Evolutionary conservation across 2,797 vertebrate species (phyloP).

Genomic region (Tiaroga cobitis): DNA sequence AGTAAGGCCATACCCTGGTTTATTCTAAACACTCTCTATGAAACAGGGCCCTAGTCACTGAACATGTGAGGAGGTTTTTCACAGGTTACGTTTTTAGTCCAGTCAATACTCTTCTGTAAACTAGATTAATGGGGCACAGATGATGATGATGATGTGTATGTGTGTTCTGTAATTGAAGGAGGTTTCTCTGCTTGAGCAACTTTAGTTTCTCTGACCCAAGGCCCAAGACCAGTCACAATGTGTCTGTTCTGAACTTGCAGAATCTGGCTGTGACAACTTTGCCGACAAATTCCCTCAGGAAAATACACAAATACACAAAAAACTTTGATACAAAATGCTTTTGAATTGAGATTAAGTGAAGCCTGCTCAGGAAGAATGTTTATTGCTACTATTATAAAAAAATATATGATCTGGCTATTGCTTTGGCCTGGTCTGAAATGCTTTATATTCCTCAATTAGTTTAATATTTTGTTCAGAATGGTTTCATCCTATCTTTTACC

Average conservation of each 20-base stretch:
- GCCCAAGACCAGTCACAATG: not conserved
- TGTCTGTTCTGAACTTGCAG: not conserved
- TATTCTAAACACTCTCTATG: no score
- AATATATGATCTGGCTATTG: not conserved
- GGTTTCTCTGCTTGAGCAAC: constrained; percentile 9
- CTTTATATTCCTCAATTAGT: not conserved
- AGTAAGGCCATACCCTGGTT: no score
- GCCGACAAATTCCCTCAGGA: not conserved
- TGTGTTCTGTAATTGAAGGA: not conserved
- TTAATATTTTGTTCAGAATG: not conserved
- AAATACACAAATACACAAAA: constrained; percentile 11
- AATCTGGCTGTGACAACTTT: not conserved
- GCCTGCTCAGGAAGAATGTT: not conserved
- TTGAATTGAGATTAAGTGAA: not conserved
- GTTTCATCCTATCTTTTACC: constrained; percentile 6
- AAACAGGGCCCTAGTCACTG: not conserved
- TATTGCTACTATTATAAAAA: not conserved
- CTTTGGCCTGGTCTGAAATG: not conserved
- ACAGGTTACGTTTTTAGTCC: not conserved
- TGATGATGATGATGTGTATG: no score
- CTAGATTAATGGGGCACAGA: not conserved
- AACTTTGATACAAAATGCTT: not conserved
- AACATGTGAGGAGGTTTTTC: not conserved
- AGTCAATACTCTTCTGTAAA: not conserved
- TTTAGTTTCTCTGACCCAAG: not conserved